Conservation (phyloP, 2,113 vertebrate genomes). For the Ondatra zibethicus region DNA sequence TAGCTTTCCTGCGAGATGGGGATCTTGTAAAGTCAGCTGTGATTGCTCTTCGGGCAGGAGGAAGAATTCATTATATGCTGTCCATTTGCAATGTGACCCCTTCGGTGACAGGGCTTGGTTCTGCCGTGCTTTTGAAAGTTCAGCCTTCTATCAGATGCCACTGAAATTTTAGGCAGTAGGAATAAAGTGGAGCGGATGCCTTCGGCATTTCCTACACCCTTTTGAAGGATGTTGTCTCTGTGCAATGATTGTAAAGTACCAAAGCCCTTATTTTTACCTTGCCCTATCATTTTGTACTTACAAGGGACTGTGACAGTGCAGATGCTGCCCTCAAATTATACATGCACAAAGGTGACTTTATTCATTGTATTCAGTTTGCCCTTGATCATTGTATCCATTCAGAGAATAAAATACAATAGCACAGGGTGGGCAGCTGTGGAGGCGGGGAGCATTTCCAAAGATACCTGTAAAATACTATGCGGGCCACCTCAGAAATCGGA, state of each 20-base stretch:
- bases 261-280: constrained; percentile 19
- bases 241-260: background rate
- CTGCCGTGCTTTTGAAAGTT: background rate
- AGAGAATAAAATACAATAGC: background rate
- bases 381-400: constrained; percentile 5
- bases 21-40: background rate
- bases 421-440: background rate
- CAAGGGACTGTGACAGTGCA: background rate
- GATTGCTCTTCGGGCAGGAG: background rate
- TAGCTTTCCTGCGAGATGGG: background rate
- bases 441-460: background rate
- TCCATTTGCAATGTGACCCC: background rate
- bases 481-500: background rate
- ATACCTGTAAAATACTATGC: background rate
- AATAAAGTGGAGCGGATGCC: background rate
- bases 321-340: background rate
- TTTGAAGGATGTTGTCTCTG: background rate
- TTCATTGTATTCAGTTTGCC: background rate
- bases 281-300: background rate
- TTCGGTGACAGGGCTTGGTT: background rate
- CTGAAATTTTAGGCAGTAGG: background rate
- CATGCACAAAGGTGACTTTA: background rate
- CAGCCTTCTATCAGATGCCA: background rate
- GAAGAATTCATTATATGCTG: background rate
- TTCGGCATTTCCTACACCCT: background rate